Evolutionary conservation across 2,888 invertebrate species (phyloP).

Genomic region (Tachystola acroxantha): DNA sequence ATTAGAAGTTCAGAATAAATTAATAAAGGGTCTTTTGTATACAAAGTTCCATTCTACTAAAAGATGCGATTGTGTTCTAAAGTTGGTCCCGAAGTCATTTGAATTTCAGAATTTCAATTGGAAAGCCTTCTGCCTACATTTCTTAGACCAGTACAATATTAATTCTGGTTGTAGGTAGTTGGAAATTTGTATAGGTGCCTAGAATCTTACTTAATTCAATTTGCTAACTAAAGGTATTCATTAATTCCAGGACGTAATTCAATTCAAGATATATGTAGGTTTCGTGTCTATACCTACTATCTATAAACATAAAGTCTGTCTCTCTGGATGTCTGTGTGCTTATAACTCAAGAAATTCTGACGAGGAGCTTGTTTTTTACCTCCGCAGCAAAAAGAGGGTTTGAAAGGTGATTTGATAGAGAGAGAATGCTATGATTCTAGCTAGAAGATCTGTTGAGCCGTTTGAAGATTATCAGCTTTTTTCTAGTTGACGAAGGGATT

Average conservation of each 20-base stretch:
- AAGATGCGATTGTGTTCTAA: constrained; percentile 12
- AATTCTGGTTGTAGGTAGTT: constrained; percentile 15
- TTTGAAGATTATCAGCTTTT: no score
- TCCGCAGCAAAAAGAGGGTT: no score
- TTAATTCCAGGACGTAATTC: no score
- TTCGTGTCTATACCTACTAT: neutral
- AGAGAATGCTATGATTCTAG: no score
- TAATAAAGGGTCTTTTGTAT: constrained; percentile 42
- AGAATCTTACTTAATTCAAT: neutral
- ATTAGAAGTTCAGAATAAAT: constrained; percentile 19
- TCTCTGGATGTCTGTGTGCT: no score
- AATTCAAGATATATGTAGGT: neutral
- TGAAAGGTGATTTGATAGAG: no score
- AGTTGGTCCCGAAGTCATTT: constrained; percentile 55
- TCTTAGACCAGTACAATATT: constrained; percentile 14
- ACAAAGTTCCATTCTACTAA: constrained; percentile 10
- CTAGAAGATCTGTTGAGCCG: no score
- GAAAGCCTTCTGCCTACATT: constrained; percentile 26
- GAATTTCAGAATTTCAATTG: constrained; percentile 67
- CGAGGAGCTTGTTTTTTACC: no score
- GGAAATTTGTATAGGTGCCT: constrained; percentile 10
- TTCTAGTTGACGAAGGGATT: no score
- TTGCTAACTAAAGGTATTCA: no score
- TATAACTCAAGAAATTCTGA: no score
- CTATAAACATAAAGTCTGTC: no score